These are phyloP conservation scores for Coregonus suidteri DNA, from an alignment of 2,797 vertebrate genomes.

Conservation along the genomic window DNA sequence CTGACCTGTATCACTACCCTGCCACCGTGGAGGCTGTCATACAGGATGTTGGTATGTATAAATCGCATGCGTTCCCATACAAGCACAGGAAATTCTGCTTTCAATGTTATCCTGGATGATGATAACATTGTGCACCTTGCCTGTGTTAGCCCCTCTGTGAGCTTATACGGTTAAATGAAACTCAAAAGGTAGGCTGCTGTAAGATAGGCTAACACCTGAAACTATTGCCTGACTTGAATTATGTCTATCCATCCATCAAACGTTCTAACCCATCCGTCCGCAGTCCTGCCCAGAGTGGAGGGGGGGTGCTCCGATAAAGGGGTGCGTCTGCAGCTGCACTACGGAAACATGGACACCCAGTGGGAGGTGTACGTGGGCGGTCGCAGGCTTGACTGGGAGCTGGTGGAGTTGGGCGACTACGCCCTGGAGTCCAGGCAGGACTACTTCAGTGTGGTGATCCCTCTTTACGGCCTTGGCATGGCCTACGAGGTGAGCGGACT, in stretches of 20 bases:
- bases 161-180: too few species aligned
- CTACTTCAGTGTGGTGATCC: slow-evolving; percentile 64
- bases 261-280: neutral
- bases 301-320: slow-evolving; percentile 35
- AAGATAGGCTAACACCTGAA: too few species aligned
- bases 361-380: slow-evolving; percentile 68
- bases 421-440: slow-evolving; percentile 53
- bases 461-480: slow-evolving; percentile 68
- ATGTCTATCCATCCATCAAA: too few species aligned
- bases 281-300: slow-evolving; percentile 48
- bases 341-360: slow-evolving; percentile 57
- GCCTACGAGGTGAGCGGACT: slow-evolving; percentile 64
- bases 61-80: neutral
- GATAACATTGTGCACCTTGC: too few species aligned
- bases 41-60: slow-evolving; percentile 47
- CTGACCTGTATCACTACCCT: slow-evolving; percentile 34
- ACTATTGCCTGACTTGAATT: too few species aligned
- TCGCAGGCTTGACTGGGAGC: slow-evolving; percentile 50
- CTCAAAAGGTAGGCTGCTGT: too few species aligned
- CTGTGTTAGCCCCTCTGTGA: too few species aligned
- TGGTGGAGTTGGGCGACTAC: slow-evolving; percentile 53
- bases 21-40: slow-evolving; percentile 26
- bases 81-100: neutral
- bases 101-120: too few species aligned
- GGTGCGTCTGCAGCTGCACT: slow-evolving; percentile 36